Evolutionary conservation across 2,797 vertebrate species (phyloP).

Genomic region (Enoplosus armatus): DNA sequence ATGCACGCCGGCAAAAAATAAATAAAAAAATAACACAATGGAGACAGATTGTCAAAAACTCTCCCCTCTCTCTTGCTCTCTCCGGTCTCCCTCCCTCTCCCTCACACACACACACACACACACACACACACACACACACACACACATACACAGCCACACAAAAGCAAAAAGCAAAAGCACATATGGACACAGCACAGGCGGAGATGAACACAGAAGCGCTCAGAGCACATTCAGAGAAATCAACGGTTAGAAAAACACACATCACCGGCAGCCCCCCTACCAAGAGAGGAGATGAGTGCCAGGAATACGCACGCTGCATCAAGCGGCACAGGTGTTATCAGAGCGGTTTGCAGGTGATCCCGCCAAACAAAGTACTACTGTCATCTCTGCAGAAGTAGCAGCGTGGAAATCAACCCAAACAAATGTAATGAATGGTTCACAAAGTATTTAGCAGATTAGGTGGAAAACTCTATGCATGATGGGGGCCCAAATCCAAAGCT

Average conservation of each 20-base stretch:
- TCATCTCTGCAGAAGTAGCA: slow-evolving; percentile 58
- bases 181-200: slow-evolving; percentile 62
- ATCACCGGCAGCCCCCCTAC: slow-evolving; percentile 62
- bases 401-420: slow-evolving; percentile 69
- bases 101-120: slow-evolving; percentile 1
- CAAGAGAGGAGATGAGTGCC: slow-evolving; percentile 65
- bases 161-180: slow-evolving; percentile 51
- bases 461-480: slow-evolving; percentile 56
- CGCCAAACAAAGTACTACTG: slow-evolving; percentile 66
- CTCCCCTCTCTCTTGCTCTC: not conserved
- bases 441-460: slow-evolving; percentile 77
- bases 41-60: slow-evolving; percentile 60
- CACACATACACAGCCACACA: not conserved
- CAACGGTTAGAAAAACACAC: slow-evolving; percentile 64
- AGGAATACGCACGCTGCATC: slow-evolving; percentile 70
- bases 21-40: slow-evolving; percentile 29
- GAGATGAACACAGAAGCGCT: slow-evolving; percentile 53
- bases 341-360: slow-evolving; percentile 58
- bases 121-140: not conserved
- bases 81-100: not conserved
- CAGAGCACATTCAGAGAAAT: slow-evolving; percentile 58
- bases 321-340: slow-evolving; percentile 76
- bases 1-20: slow-evolving; percentile 20
- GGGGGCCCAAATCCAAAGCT: slow-evolving; percentile 72
- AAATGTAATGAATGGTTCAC: slow-evolving; percentile 72